Percentiles rank a stretch among this genome's conserved stretches.
Evolutionary conservation across 2,888 invertebrate species (phyloP).

Genomic region (Limnephilus marmoratus): DNA sequence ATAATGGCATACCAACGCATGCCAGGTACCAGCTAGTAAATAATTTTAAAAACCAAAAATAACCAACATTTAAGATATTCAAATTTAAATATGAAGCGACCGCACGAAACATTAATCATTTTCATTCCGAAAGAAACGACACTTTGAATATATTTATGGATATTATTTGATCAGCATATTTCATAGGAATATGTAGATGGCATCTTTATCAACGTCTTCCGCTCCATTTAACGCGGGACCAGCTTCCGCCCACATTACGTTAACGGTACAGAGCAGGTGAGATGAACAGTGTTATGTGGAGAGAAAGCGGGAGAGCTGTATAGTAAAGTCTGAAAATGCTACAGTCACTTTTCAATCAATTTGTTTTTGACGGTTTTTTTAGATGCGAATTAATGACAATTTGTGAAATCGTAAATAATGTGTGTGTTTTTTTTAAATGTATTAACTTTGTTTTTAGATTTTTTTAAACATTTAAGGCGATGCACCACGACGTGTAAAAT

Average conservation of each 20-base stretch:
- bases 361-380: background rate
- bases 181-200: background rate
- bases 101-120: background rate
- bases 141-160: conserved; percentile 2
- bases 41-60: too few relatives aligned
- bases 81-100: background rate
- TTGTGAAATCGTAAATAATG: too few relatives aligned
- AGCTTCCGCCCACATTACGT: background rate
- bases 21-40: too few relatives aligned
- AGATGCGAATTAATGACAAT: too few relatives aligned
- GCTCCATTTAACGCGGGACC: background rate
- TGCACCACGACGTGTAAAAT: too few relatives aligned
- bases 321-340: background rate
- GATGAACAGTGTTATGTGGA: background rate
- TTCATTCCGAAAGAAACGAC: background rate
- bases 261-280: background rate
- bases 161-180: background rate
- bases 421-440: too few relatives aligned
- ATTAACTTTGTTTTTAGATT: too few relatives aligned
- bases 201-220: background rate
- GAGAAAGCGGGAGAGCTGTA: background rate
- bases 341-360: background rate
- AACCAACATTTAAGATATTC: background rate
- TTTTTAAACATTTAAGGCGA: too few relatives aligned
- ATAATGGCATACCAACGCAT: too few relatives aligned